Conservation (phyloP, 2,888 invertebrate genomes). For the Fabriciana adippe region DNA sequence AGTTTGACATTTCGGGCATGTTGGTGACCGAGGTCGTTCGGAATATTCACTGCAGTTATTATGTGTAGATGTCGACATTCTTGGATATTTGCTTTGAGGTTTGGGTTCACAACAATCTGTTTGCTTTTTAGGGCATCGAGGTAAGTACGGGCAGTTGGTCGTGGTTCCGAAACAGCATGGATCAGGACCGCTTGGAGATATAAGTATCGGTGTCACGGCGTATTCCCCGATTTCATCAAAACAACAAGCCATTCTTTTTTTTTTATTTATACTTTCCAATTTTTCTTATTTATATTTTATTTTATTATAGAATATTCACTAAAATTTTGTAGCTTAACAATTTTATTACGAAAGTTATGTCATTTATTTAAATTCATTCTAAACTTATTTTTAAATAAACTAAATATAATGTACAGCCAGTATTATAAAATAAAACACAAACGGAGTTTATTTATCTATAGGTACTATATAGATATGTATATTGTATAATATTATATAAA, state of each 20-base stretch:
- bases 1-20: background rate
- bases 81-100: constrained; percentile 29
- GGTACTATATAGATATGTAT: no score
- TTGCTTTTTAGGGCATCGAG: constrained; percentile 53
- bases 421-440: background rate
- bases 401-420: background rate
- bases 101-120: constrained; percentile 52
- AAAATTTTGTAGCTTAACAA: constrained; percentile 1
- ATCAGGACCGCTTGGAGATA: constrained; percentile 46
- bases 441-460: background rate
- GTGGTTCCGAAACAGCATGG: constrained; percentile 52
- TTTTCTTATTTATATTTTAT: constrained; percentile 28
- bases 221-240: constrained; percentile 56
- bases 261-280: constrained; percentile 30
- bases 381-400: background rate
- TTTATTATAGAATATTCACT: constrained; percentile 11
- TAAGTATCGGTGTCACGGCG: constrained; percentile 59
- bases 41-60: constrained; percentile 34
- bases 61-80: constrained; percentile 15
- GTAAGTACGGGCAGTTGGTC: constrained; percentile 56
- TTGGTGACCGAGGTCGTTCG: constrained; percentile 13
- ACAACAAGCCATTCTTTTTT: constrained; percentile 58
- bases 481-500: background rate
- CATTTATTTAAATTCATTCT: constrained; percentile 6
- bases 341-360: constrained; percentile 3